These are phyloP conservation scores for Phyllotreta cruciferae DNA, from an alignment of 2,888 invertebrate genomes.

Conservation along the genomic window DNA sequence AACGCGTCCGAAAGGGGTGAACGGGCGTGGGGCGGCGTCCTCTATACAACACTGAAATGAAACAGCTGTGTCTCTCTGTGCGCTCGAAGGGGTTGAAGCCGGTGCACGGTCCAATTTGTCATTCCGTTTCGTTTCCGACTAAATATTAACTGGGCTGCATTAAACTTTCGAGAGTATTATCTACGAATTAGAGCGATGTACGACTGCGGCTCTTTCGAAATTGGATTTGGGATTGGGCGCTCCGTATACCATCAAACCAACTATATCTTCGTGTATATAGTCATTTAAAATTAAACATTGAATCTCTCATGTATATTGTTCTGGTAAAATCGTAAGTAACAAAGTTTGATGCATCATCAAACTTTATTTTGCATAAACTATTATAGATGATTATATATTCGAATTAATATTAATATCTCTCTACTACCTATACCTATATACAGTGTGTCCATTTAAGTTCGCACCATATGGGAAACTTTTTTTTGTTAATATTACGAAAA, in stretches of 20 bases:
- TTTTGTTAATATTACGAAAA: too few species aligned
- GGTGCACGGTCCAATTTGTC: slow-evolving; percentile 50
- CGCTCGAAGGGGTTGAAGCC: slow-evolving; percentile 52
- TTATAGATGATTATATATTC: too few species aligned
- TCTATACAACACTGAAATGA: slow-evolving; percentile 49
- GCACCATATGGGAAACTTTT: too few species aligned
- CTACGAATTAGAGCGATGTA: slow-evolving; percentile 29
- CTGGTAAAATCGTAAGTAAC: too few species aligned
- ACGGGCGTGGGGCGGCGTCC: slow-evolving; percentile 40
- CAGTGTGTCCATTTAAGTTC: too few species aligned
- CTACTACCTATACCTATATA: too few species aligned
- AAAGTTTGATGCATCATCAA: too few species aligned
- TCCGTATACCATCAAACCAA: too few species aligned
- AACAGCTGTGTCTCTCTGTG: slow-evolving; percentile 57
- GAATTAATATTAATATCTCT: too few species aligned
- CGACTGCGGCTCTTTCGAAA: slow-evolving; percentile 23
- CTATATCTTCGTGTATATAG: too few species aligned
- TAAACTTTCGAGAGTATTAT: slow-evolving; percentile 37
- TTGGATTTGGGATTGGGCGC: slow-evolving; percentile 26
- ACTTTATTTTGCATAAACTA: too few species aligned
- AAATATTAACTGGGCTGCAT: slow-evolving; percentile 48
- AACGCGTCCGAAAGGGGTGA: slow-evolving; percentile 44
- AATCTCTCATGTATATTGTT: background rate
- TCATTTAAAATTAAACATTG: too few species aligned
- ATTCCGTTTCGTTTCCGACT: slow-evolving; percentile 50